Evolutionary conservation across 2,113 vertebrate genomes (phyloP), one percentile per base, ranked within the genome.

Genomic region (Macquaria ambigua): DNA sequence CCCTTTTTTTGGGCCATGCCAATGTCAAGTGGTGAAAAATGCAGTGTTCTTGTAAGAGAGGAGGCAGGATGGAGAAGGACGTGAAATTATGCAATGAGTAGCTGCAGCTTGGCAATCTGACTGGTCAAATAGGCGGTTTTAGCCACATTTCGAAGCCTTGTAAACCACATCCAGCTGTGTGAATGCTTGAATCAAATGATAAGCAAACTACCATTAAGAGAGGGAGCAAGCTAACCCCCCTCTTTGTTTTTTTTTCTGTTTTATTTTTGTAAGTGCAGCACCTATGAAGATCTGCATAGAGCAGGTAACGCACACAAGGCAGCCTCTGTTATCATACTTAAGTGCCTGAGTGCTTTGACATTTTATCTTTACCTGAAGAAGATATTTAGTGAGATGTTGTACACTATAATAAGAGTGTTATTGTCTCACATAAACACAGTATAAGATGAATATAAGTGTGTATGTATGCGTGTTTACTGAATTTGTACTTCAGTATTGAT

Each of bases 1-100:
- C 69, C 52, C 39, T 46, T 73, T 46, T 73, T 83, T 55, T 62
- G 73, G 84, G 63, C 74, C 3, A 14, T 53, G 59, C 63, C 80
- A 80, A 74, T 89, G 89, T 80, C 75, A 90, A 87, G 83, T 78
- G 66, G 71, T 73, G 81, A 86, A 85, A 86, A 88, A 87, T 82
- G 64, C 68, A 71, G 72, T 48, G 75, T 83, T 85, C 69, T 58
- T 14, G 50, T 15, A 16, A n/a, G 61, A 72, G 63, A 82, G 64
- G 63, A 63, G 76, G 58, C 62, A 52, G 76, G 68, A 50, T 79
- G 61, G 64, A 77, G 46, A 78, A 66, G 67, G 64, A 87, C 64
- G 72, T 73, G 52, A 64, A 72, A 80, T 83, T 64, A 77, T 28
- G 75, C 59, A 82, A 74, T 1, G 59, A 81, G 34, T 6, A 68